These are phyloP conservation scores for Gasterosteus nipponicus DNA, from an alignment of 2,113 vertebrate genomes.

Conservation along the genomic window DNA sequence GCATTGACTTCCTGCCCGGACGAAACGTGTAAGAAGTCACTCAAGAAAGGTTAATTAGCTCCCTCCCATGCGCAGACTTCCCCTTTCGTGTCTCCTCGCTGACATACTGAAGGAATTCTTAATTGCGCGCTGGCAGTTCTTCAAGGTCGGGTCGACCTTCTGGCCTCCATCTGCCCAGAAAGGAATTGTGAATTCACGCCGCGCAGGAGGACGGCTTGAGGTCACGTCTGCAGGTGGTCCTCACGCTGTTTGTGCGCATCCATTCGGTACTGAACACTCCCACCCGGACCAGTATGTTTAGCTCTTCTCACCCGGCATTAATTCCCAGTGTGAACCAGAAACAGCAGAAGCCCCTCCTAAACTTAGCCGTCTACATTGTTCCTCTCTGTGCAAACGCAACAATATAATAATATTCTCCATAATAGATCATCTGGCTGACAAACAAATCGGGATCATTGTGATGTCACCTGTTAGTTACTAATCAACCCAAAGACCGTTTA, in stretches of 20 bases:
- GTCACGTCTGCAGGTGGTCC: constrained; percentile 10
- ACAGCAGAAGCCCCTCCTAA: too few species aligned
- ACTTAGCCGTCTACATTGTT: too few species aligned
- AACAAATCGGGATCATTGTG: background rate
- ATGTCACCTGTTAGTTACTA: too few species aligned
- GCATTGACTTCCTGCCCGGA: constrained; percentile 28
- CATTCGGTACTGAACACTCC: too few species aligned
- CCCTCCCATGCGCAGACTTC: constrained; percentile 32
- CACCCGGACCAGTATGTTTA: too few species aligned
- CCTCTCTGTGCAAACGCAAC: too few species aligned
- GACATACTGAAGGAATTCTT: constrained; percentile 49
- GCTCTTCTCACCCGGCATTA: too few species aligned
- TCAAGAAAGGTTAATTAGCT: constrained; percentile 59
- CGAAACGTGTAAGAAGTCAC: constrained; percentile 32
- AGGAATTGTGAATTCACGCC: constrained; percentile 43
- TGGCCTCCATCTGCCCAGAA: constrained; percentile 64
- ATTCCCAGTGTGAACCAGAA: too few species aligned
- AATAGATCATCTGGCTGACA: too few species aligned
- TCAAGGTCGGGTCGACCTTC: constrained; percentile 70
- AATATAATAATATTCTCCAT: too few species aligned
- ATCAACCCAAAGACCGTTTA: background rate
- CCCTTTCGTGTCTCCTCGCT: constrained; percentile 34
- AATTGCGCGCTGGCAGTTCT: constrained; percentile 45
- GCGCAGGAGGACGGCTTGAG: constrained; percentile 4
- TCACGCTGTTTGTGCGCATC: background rate